Evolutionary conservation across 2,888 invertebrate genomes (phyloP).

Genomic region (Diachrysia chrysitis): DNA sequence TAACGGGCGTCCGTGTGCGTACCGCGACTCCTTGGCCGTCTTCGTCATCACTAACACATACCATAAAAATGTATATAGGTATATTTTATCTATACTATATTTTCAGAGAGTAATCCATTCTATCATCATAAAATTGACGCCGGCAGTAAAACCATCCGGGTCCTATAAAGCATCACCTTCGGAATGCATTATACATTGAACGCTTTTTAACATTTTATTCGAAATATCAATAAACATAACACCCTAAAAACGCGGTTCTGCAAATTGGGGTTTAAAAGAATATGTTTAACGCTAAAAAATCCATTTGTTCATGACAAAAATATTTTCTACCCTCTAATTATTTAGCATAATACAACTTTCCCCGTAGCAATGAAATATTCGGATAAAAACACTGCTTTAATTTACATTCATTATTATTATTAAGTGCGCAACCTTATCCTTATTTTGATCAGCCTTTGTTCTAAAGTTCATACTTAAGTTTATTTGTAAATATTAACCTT

Average conservation of each 20-base stretch:
- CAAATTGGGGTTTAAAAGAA: not conserved
- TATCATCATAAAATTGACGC: conserved; percentile 81
- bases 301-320: no score
- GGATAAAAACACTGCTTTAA: conserved; percentile 9
- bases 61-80: conserved; percentile 83
- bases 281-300: no score
- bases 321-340: no score
- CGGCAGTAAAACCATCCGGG: conserved; percentile 75
- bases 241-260: not conserved
- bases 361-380: not conserved
- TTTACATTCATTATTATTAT: conserved; percentile 14
- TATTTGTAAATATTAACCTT: conserved; percentile 15
- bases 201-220: conserved; percentile 39
- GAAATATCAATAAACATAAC: conserved; percentile 4
- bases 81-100: no score
- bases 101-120: conserved; percentile 76
- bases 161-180: conserved; percentile 67
- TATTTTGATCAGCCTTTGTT: conserved; percentile 26
- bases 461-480: conserved; percentile 6
- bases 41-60: conserved; percentile 71
- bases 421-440: conserved; percentile 22
- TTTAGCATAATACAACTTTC: not conserved
- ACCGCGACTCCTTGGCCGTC: conserved; percentile 55
- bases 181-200: conserved; percentile 63
- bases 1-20: conserved; percentile 53